Evolutionary conservation across 2,113 vertebrate genomes (phyloP).

Genomic region (Leuciscus idus): DNA sequence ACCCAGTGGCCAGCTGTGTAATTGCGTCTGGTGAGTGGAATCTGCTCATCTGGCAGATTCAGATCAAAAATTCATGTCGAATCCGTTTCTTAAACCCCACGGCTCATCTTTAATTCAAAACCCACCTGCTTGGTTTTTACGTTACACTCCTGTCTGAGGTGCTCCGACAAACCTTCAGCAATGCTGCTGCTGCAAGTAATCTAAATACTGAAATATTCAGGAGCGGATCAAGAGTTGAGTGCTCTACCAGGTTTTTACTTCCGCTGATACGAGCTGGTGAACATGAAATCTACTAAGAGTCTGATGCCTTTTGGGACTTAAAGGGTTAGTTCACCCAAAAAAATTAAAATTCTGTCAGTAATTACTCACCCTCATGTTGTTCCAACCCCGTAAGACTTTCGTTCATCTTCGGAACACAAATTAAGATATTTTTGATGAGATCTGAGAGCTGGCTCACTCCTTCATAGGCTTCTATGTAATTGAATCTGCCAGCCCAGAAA

Average conservation of each 20-base stretch:
- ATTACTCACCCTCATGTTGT: too few relatives aligned
- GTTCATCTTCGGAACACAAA: too few relatives aligned
- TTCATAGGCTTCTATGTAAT: too few relatives aligned
- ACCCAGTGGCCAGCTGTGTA: slow-evolving; percentile 64
- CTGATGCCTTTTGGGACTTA: neutral
- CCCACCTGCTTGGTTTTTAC: slow-evolving; percentile 58
- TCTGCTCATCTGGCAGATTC: slow-evolving; percentile 34
- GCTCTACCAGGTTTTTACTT: slow-evolving; percentile 19
- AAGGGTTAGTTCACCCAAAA: too few relatives aligned
- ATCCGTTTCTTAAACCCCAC: slow-evolving; percentile 54
- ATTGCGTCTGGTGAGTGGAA: neutral
- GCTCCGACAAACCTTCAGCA: slow-evolving; percentile 57
- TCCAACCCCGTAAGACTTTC: too few relatives aligned
- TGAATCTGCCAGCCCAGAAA: too few relatives aligned
- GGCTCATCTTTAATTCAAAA: slow-evolving; percentile 61
- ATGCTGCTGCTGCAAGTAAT: slow-evolving; percentile 50
- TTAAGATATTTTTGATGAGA: too few relatives aligned
- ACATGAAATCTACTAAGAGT: slow-evolving; percentile 35
- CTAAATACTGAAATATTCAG: slow-evolving; percentile 61
- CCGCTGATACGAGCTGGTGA: slow-evolving; percentile 38
- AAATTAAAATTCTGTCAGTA: too few relatives aligned
- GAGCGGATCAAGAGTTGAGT: slow-evolving; percentile 1
- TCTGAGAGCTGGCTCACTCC: too few relatives aligned
- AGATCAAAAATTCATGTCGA: slow-evolving; percentile 56
- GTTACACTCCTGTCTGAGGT: slow-evolving; percentile 55